phyloP scores from a whole-genome alignment of 2,797 vertebrate genomes.

The Tiaroga cobitis region DNA sequence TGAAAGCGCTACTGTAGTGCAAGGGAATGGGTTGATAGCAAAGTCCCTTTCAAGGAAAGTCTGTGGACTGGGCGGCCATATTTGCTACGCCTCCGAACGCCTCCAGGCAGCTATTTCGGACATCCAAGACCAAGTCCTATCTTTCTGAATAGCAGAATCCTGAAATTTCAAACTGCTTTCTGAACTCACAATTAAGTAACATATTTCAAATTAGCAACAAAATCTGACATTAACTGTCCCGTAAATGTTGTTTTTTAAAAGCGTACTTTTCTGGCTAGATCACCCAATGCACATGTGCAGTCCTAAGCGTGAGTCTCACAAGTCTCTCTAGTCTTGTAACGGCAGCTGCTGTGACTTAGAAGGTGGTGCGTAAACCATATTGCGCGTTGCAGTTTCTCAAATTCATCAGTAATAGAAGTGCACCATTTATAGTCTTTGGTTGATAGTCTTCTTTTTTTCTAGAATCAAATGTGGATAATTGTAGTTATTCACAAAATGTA shows the following conservation, averaged over 20 bases:
- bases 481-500: not conserved
- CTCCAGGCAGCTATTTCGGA: not conserved
- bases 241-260: no score
- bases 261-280: no score
- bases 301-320: no score
- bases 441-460: not conserved
- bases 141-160: not conserved
- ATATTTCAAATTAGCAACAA: not conserved
- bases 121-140: not conserved
- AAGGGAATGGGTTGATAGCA: not conserved
- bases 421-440: not conserved
- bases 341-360: no score
- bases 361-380: no score
- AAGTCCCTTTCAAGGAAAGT: not conserved
- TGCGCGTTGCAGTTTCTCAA: no score
- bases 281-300: no score
- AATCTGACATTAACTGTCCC: no score
- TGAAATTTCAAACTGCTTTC: not conserved
- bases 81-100: not conserved
- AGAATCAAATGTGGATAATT: not conserved
- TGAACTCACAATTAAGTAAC: not conserved
- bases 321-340: no score
- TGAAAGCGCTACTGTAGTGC: not conserved
- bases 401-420: no score
- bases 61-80: not conserved